Evolutionary conservation across 2,888 invertebrate species (phyloP).

Genomic region (Sinelater perroti): DNA sequence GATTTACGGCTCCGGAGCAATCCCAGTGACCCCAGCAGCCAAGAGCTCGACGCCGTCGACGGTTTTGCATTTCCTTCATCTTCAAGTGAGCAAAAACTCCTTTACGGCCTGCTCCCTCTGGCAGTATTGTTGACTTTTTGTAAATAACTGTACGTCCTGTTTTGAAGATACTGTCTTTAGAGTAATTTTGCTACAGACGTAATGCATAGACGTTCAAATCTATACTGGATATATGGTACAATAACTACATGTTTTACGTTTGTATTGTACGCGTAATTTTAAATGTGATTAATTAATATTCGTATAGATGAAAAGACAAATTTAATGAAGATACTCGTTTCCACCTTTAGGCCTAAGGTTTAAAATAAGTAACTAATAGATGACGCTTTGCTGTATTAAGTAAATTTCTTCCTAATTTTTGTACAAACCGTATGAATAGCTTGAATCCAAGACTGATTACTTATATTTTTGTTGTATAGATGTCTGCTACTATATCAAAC

Average conservation of each 20-base stretch:
- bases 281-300: slow-evolving; percentile 12
- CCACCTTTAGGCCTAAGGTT: not conserved
- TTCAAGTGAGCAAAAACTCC: slow-evolving; percentile 27
- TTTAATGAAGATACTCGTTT: not conserved
- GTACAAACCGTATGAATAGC: slow-evolving; percentile 30
- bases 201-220: not conserved
- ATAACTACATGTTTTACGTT: slow-evolving; percentile 24
- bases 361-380: too few species aligned
- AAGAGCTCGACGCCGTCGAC: slow-evolving; percentile 47
- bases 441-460: slow-evolving; percentile 37
- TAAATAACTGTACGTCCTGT: slow-evolving; percentile 20
- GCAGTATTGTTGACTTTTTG: slow-evolving; percentile 23
- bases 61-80: slow-evolving; percentile 44
- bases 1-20: slow-evolving; percentile 54
- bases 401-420: slow-evolving; percentile 23
- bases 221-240: slow-evolving; percentile 25
- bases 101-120: slow-evolving; percentile 20
- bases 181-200: slow-evolving; percentile 6
- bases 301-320: not conserved
- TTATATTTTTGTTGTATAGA: slow-evolving; percentile 36
- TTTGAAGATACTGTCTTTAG: slow-evolving; percentile 14
- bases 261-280: slow-evolving; percentile 15
- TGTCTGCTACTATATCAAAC: slow-evolving; percentile 10
- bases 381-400: slow-evolving; percentile 19
- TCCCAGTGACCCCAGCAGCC: slow-evolving; percentile 51